Percentiles rank a stretch among this genome's conserved stretches.
Evolutionary conservation across 1,140 invertebrate genomes (phyloP).

Genomic region (Aphis craccivora): DNA sequence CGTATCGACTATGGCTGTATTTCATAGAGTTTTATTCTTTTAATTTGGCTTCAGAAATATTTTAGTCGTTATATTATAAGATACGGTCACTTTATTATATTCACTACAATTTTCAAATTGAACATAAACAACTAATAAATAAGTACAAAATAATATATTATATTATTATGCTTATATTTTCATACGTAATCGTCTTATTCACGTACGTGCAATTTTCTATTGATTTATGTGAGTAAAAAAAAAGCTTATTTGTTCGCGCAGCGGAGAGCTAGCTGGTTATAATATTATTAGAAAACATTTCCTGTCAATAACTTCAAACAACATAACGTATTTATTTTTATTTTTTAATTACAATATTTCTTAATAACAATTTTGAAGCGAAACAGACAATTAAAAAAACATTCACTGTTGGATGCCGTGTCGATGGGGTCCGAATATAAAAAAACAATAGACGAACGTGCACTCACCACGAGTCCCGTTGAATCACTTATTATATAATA

Average conservation of each 20-base stretch:
- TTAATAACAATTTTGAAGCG: not conserved
- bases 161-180: not conserved
- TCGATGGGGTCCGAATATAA: not conserved
- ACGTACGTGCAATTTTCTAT: not conserved
- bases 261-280: not conserved
- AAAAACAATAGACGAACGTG: conserved; percentile 22
- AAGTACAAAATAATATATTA: not conserved
- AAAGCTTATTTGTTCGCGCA: conserved; percentile 15
- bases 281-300: conserved; percentile 30
- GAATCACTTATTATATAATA: not conserved
- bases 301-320: not conserved
- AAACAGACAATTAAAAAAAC: not conserved
- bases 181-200: not conserved
- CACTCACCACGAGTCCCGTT: not conserved
- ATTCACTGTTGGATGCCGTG: not conserved
- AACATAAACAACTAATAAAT: conserved; percentile 6
- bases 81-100: no score
- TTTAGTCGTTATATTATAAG: no score
- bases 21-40: not conserved
- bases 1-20: not conserved
- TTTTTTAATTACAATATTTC: conserved; percentile 49
- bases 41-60: no score
- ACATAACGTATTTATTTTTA: not conserved
- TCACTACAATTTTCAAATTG: no score
- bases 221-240: not conserved